These are phyloP conservation scores for Sakesphorus luctuosus DNA, from an alignment of 2,113 vertebrate species.

Conservation along the genomic window DNA sequence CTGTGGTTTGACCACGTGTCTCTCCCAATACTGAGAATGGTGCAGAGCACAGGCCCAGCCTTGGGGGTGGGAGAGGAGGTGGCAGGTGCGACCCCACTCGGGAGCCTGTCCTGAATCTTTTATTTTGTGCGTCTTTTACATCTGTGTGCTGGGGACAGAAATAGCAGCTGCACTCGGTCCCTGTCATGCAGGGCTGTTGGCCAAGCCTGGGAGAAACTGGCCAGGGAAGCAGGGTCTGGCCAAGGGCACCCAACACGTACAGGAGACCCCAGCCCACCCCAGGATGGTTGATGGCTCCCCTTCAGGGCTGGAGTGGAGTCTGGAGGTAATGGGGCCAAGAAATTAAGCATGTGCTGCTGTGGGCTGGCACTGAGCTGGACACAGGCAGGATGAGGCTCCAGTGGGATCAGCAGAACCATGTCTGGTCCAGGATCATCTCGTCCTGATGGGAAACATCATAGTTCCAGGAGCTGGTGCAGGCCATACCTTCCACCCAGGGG, in stretches of 20 bases:
- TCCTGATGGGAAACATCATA: accelerated
- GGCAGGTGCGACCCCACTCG: not conserved
- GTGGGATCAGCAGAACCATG: accelerated
- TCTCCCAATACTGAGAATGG: not conserved
- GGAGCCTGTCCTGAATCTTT: not conserved
- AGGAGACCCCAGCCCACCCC: not conserved
- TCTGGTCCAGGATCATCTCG: accelerated
- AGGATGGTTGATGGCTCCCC: not conserved
- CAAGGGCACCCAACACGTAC: accelerated
- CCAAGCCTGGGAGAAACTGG: accelerated
- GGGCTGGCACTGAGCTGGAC: not conserved
- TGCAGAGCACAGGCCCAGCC: not conserved
- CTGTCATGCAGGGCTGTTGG: accelerated
- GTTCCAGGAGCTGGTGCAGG: not conserved
- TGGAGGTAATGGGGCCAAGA: not conserved
- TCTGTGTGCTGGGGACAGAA: accelerated
- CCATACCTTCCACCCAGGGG: accelerated
- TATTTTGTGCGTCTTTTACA: not conserved
- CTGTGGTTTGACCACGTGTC: not conserved
- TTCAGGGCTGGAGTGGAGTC: not conserved
- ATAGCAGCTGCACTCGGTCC: not conserved
- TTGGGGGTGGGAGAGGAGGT: accelerated
- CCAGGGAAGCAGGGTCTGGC: accelerated
- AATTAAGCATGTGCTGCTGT: accelerated
- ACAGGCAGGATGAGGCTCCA: not conserved